Base-by-base conservation (phyloP, 2,113 vertebrate species). In the Myotis lucifugus region DNA sequence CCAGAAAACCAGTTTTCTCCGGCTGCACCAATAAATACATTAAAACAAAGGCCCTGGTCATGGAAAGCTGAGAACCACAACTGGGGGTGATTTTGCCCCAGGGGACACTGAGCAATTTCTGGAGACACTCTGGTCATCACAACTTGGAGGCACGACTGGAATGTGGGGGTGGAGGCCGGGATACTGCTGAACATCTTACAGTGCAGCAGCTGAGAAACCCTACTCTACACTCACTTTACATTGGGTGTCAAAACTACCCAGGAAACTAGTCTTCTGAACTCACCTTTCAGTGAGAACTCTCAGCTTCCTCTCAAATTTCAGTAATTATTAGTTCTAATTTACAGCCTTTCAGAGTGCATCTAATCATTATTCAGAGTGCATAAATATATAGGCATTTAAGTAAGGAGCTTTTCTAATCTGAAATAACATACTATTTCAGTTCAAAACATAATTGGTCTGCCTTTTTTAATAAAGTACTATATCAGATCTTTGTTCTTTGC, bases 381-480 rank as follows among this genome's bases (percentile, higher is more conserved):
- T 48, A 69, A n/a, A 54, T 61, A 95, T 17, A 52, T 25, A 85
- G 5, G 32, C 23, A 48, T 87, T 92, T 87, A 95, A 73, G 54
- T 8, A 59, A 81, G 34, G 78, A 69, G 34, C 15, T 54, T 40
- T 76, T 61, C 34, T 56, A 79, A 77, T 54, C 17, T 64, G 74
- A 84, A 91, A 90, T 88, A 61, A 37, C 17, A 59, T 48, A 19
- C 7, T 76, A 56, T 14, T 84, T 40, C 15, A 86, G n/a, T 66
- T 94, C 48, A 77, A 82, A 78, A 77, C 29, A 66, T 66, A 96
- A 89, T 4, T 72, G 5, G 32, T 76, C 83, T 95, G 67, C 25
- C 25, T 74, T 82, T n/a, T 77, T 56, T 23, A 90, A 67, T 91
- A 93, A 85, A 93, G 48, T 61, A 34, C 67, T 59, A 25, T 21